These are phyloP conservation scores for Cotesia glomerata DNA, from an alignment of 1,140 invertebrate genomes.

Conservation along the genomic window DNA sequence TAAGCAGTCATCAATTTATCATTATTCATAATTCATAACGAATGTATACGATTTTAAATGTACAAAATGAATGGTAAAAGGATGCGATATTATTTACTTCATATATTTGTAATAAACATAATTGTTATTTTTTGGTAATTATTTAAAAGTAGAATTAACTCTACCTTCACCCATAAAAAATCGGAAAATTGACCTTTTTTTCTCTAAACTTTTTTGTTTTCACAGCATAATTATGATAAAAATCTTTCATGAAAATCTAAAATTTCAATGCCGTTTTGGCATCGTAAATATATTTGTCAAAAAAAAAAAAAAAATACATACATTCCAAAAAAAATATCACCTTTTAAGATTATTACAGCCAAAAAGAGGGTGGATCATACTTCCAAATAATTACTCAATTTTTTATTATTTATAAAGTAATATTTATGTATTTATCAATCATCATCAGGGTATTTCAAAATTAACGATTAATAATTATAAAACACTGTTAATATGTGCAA, in stretches of 20 bases:
- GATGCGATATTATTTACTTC: conserved; percentile 16
- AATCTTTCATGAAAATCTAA: no score
- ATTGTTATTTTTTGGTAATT: not conserved
- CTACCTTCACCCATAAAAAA: not conserved
- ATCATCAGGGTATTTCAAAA: conserved; percentile 7
- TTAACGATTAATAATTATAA: not conserved
- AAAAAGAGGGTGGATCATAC: no score
- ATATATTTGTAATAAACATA: not conserved
- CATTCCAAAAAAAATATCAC: no score
- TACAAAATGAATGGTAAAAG: conserved; percentile 53
- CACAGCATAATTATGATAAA: no score
- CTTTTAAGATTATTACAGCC: no score
- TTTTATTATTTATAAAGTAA: not conserved
- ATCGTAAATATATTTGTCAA: no score
- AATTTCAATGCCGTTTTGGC: no score
- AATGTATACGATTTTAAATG: conserved; percentile 65
- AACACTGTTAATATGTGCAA: conserved; percentile 23
- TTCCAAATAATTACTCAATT: no score
- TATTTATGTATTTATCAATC: not conserved
- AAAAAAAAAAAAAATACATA: no score
- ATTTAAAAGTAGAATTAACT: not conserved
- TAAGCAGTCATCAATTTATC: conserved; percentile 61
- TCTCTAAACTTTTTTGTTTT: no score
- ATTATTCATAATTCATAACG: conserved; percentile 38
- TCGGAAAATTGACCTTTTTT: no score